Evolutionary conservation across 2,113 vertebrate species (phyloP).

Genomic region (Hippolais icterina): DNA sequence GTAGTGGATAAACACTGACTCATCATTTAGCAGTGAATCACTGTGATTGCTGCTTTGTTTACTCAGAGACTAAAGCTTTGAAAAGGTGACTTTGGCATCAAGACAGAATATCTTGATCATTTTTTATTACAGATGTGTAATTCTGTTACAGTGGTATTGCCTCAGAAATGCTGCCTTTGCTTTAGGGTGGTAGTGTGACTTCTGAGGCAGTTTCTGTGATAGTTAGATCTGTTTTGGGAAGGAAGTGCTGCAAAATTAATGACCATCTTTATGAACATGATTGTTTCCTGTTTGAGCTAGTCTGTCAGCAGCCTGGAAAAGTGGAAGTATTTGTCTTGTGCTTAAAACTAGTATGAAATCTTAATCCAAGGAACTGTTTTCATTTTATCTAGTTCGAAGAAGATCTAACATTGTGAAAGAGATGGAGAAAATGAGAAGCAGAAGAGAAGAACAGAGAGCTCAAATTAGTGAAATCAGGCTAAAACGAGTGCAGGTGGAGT

Average conservation of each 20-base stretch:
- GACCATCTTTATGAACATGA: neutral
- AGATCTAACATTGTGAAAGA: conserved; percentile 79
- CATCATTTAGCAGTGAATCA: neutral
- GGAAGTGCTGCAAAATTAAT: neutral
- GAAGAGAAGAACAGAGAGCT: conserved; percentile 80
- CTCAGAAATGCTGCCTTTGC: neutral
- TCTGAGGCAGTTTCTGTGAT: neutral
- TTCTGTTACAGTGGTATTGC: neutral
- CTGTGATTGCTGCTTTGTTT: neutral
- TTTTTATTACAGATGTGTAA: neutral
- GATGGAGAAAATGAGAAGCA: conserved; percentile 84
- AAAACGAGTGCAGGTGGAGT: conserved; percentile 86
- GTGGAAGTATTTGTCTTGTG: neutral
- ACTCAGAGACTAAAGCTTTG: neutral
- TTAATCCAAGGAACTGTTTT: neutral
- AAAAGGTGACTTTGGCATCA: neutral
- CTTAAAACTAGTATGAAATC: neutral
- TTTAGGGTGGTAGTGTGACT: neutral
- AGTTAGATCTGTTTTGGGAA: neutral
- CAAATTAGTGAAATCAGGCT: conserved; percentile 79
- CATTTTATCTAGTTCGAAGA: conserved; percentile 74
- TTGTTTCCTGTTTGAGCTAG: neutral
- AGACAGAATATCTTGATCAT: neutral
- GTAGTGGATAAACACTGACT: neutral
- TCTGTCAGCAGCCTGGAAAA: neutral